Conservation (phyloP, 23 tunicate species). For the Phallusia fumigata region DNA sequence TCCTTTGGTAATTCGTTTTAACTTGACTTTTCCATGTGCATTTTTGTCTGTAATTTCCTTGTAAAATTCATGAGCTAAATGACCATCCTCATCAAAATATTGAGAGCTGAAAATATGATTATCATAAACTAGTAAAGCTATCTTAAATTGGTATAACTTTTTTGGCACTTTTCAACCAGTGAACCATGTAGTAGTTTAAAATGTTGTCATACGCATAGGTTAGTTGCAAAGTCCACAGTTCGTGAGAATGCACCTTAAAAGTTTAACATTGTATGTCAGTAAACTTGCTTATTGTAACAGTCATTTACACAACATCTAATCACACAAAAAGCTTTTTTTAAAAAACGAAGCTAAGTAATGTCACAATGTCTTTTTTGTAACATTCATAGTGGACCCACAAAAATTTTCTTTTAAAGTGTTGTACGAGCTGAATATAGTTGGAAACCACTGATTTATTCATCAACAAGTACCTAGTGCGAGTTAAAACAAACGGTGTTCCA, state of each 20-base stretch:
- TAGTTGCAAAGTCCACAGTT: no score
- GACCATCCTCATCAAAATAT: slow-evolving; percentile 96
- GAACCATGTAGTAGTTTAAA: no score
- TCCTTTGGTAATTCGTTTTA: slow-evolving; percentile 56
- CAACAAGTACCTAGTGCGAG: slow-evolving; percentile 32
- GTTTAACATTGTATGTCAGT: no score
- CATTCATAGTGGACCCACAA: neutral
- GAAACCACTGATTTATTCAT: no score
- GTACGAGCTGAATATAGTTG: neutral
- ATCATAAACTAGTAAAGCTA: no score
- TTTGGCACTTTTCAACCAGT: no score
- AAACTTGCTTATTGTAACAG: no score
- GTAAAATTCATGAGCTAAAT: slow-evolving; percentile 92
- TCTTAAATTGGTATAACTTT: no score
- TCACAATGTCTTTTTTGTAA: neutral
- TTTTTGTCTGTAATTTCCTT: slow-evolving; percentile 38
- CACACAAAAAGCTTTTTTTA: no score
- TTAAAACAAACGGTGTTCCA: slow-evolving; percentile 42
- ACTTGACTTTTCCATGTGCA: slow-evolving; percentile 34
- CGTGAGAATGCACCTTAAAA: no score
- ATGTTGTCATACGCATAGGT: no score
- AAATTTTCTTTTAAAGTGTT: neutral
- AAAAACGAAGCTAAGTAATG: neutral
- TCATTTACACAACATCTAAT: no score
- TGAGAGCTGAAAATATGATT: slow-evolving; percentile 42